Base-by-base conservation (phyloP, 2,797 vertebrate genomes). In the Epinephelus awoara region DNA sequence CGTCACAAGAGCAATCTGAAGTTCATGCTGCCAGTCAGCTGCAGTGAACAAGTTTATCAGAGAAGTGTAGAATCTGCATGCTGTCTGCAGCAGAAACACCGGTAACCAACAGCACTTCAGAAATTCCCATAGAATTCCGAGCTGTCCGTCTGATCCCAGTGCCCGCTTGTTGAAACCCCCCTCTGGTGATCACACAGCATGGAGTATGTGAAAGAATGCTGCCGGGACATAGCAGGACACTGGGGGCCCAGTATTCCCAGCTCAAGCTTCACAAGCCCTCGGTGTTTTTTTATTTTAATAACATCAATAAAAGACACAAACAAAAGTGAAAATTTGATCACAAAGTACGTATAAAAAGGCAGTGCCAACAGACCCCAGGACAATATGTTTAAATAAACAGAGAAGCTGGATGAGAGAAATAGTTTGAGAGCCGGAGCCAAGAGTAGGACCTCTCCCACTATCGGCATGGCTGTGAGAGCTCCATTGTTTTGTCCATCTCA, bases 201-300 rank as follows among this genome's bases (percentile, higher is more conserved):
- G 83, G 75, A 91, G 88, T 92, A 89, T 95, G 94, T 94, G 93
- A 94, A 95, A 94, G 93, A 95, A 95, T 94, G 93, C 89, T 91
- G 83, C 25, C 61, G 59, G 82, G 87, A 86, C 85, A 80, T 52
- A 73, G 82, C 70, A 62, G 75, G 87, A 87, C 90, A 85, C 75
- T 47, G 14, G 82, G 84, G 93, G 85, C 85, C 84, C 69, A 72
- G 73, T 75, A 78, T 89, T 90, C 92, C 91, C 92, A 87, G 89
- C 85, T 80, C 62, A 42, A 13, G 49, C 55, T n/a, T 74, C 66
- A 42, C 40, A 44, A 58, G 65, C 44, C 50, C 55, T 42, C 5
- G 51, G 19, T 82, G 1, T 34, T 34, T 34, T 34, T 34, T 74
- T 80, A 80, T 75, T 68, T 58, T 66, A 66, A 75, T 71, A 23